Conservation (phyloP, 2,113 vertebrate species). For the Hippocampus mohnikei region DNA sequence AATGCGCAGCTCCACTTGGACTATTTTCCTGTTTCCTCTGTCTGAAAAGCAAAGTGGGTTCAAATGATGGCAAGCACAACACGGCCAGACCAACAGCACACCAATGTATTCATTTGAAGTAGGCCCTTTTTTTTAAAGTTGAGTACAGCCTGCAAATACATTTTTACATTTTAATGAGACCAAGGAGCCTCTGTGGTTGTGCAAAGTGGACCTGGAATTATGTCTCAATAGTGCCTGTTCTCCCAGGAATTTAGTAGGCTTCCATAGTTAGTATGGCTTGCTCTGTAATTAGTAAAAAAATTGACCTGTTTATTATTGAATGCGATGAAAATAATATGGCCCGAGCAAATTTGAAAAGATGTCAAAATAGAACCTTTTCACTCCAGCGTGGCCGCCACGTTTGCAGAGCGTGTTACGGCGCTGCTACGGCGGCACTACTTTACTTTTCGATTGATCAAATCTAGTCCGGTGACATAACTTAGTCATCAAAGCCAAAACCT, state of each 20-base stretch:
- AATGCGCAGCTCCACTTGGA: conserved; percentile 64
- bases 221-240: conserved; percentile 1
- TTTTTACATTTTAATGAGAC: conserved; percentile 13
- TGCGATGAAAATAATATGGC: not conserved
- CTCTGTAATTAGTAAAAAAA: not conserved
- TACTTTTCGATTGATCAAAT: not conserved
- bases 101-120: conserved; percentile 1
- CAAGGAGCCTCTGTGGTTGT: conserved; percentile 15
- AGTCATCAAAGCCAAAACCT: not conserved
- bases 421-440: not conserved
- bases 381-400: not conserved
- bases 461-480: not conserved
- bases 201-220: conserved; percentile 6
- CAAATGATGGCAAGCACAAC: conserved; percentile 39
- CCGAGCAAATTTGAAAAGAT: not conserved
- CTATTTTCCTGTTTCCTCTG: conserved; percentile 71
- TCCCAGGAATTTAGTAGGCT: not conserved
- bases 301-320: not conserved
- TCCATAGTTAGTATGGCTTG: not conserved
- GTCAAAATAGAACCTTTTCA: not conserved
- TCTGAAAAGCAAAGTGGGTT: conserved; percentile 63
- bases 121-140: not conserved
- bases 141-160: conserved; percentile 8
- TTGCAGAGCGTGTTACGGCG: not conserved
- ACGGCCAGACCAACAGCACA: conserved; percentile 54